Percentiles rank a stretch among this genome's conserved stretches.
phyloP scores from a whole-genome alignment of 2,888 invertebrate species.

The Drosophila seclusa region DNA sequence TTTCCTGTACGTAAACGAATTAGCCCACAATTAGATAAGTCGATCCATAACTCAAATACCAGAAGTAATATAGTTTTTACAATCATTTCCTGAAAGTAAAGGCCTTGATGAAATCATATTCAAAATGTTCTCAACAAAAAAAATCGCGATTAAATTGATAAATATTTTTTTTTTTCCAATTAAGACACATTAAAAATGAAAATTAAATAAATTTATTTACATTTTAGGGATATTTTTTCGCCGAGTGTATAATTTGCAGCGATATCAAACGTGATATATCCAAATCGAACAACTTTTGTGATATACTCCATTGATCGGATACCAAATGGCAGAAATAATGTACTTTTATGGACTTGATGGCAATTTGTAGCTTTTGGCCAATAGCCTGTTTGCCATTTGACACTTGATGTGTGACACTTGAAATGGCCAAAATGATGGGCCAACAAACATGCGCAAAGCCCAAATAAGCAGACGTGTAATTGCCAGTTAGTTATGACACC shows the following conservation, averaged over 20 bases:
- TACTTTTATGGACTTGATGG: conserved; percentile 35
- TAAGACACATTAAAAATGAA: background rate
- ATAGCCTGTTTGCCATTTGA: conserved; percentile 25
- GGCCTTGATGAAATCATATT: background rate
- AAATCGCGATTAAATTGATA: too few species aligned
- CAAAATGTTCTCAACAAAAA: background rate
- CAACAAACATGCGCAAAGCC: conserved; percentile 33
- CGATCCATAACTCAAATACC: background rate
- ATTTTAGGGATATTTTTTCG: background rate
- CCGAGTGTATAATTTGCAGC: background rate
- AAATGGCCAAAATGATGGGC: conserved; percentile 6
- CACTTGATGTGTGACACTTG: conserved; percentile 17
- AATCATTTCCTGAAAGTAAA: background rate
- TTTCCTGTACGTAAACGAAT: background rate
- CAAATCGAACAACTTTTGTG: background rate
- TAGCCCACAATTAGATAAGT: background rate
- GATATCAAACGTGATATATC: background rate
- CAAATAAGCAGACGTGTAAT: conserved; percentile 50
- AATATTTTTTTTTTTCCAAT: too few species aligned
- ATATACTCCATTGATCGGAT: conserved; percentile 8
- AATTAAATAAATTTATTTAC: background rate
- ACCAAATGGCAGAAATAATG: conserved; percentile 12
- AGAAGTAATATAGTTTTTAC: background rate
- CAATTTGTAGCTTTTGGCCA: conserved; percentile 44
- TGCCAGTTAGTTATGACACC: conserved; percentile 72